phyloP scores from a whole-genome alignment of 1,140 invertebrate species.

The Drosophila biarmipes region DNA sequence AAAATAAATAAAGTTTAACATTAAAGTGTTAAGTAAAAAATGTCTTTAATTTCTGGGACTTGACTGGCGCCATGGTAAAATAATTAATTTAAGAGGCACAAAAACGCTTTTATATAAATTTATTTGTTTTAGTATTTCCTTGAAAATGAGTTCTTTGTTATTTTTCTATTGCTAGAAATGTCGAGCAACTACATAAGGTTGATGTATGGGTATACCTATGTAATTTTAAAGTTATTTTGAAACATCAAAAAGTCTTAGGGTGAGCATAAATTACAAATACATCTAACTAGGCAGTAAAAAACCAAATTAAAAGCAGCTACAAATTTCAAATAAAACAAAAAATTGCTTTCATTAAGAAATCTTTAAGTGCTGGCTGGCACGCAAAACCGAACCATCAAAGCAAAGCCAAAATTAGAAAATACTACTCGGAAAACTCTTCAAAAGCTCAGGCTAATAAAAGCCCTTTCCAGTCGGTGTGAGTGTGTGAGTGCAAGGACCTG shows the following conservation, averaged over 20 bases:
- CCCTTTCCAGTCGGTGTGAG: constrained; percentile 38
- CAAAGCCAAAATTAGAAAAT: constrained; percentile 57
- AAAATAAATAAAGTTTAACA: constrained; percentile 70
- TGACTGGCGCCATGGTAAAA: neutral
- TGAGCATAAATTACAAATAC: constrained; percentile 68
- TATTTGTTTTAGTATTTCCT: no score
- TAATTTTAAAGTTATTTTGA: constrained; percentile 16
- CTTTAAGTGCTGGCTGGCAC: constrained; percentile 71
- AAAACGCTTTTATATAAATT: no score
- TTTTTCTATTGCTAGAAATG: no score
- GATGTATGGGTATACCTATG: no score
- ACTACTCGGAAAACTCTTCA: constrained; percentile 57
- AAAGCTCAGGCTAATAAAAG: constrained; percentile 72
- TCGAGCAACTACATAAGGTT: no score
- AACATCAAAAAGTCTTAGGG: constrained; percentile 31
- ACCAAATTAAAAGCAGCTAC: constrained; percentile 74
- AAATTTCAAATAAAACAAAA: constrained; percentile 66
- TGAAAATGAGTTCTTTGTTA: no score
- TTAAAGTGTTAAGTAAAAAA: constrained; percentile 54
- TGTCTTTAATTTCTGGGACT: neutral
- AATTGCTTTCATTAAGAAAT: constrained; percentile 61
- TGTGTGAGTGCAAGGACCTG: constrained; percentile 4
- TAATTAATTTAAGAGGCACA: no score
- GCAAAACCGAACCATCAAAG: constrained; percentile 64
- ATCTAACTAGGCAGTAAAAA: constrained; percentile 56